These are phyloP conservation scores for Agrypnus murinus DNA, from an alignment of 2,888 invertebrate genomes.

Conservation along the genomic window DNA sequence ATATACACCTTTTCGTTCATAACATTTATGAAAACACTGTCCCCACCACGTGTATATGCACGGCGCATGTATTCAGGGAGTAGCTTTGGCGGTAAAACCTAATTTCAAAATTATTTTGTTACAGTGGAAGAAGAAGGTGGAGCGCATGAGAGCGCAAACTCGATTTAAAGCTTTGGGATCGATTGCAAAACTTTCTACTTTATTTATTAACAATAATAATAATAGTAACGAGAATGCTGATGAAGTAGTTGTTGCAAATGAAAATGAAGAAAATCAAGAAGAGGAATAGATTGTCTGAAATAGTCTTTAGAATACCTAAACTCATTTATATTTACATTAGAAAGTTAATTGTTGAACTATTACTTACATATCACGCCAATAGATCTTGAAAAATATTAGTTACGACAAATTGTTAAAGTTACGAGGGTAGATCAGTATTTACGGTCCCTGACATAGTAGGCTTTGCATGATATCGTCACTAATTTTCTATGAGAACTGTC, in stretches of 20 bases:
- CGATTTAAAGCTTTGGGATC: constrained; percentile 81
- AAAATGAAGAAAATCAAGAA: not conserved
- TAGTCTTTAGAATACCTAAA: no score
- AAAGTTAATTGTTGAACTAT: not conserved
- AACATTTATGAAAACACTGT: not conserved
- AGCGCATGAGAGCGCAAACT: constrained; percentile 78
- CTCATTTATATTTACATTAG: not conserved
- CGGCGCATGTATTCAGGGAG: not conserved
- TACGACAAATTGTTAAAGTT: no score
- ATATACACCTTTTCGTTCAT: no score
- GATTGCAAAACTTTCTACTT: constrained; percentile 74
- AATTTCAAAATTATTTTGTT: constrained; percentile 59
- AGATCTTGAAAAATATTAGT: not conserved
- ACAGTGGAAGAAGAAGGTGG: constrained; percentile 81
- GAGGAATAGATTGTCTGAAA: constrained; percentile 16
- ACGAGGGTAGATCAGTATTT: no score
- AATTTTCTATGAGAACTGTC: no score
- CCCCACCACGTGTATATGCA: constrained; percentile 12
- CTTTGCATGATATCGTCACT: no score
- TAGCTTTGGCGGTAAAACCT: not conserved
- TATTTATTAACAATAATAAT: constrained; percentile 60
- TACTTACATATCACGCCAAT: not conserved
- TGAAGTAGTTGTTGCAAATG: not conserved
- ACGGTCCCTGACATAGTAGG: no score
- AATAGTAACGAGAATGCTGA: constrained; percentile 4